A percentile compares a stretch with the other conserved stretches of the same genome.
Conservation (phyloP, 2,113 vertebrate genomes). For the Aegithalos caudatus region DNA sequence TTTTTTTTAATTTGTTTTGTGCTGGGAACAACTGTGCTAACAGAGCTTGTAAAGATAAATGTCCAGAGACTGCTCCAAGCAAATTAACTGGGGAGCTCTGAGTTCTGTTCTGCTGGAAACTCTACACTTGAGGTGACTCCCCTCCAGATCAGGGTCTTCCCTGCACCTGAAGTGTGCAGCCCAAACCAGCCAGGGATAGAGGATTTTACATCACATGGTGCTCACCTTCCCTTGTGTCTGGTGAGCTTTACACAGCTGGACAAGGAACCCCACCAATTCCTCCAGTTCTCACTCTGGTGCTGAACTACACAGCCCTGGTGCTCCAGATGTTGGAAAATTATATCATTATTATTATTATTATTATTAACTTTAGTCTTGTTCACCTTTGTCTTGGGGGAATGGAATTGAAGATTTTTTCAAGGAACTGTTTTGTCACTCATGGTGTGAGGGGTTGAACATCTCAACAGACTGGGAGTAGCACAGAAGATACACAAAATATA, state of each 20-base stretch:
- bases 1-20: background rate
- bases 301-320: background rate
- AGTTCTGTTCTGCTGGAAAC: background rate
- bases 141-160: background rate
- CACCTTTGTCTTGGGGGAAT: fast-evolving
- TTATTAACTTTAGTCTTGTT: background rate
- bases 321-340: background rate
- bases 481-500: background rate
- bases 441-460: background rate
- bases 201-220: fast-evolving
- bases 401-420: background rate
- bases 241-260: background rate
- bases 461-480: background rate
- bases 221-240: background rate
- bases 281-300: background rate
- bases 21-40: background rate
- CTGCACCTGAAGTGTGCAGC: background rate
- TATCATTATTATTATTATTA: background rate
- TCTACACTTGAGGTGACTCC: background rate
- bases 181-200: background rate
- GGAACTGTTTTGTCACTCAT: background rate
- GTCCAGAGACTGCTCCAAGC: background rate
- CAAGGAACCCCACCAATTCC: background rate
- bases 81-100: background rate
- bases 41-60: background rate